Base-by-base conservation (phyloP, 2,888 invertebrate genomes). In the Pyrgus malvae region DNA sequence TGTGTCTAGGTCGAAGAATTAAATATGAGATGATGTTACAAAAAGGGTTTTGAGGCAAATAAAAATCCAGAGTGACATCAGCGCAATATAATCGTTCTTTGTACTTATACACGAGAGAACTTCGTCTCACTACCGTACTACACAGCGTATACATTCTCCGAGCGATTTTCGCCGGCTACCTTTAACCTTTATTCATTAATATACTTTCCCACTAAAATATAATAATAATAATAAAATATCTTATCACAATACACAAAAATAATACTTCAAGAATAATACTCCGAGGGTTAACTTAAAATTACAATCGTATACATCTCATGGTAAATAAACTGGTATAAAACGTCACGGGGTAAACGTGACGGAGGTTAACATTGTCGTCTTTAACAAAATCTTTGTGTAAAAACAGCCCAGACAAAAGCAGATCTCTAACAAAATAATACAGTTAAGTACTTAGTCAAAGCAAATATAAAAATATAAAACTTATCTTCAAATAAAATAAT, bases 221-320 rank as follows among this genome's bases (percentile, higher is more conserved):
- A 78, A 83, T 81, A 82, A 77, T 80, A n/a, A n/a, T n/a, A 78
- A 83, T 81, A 82, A 79, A 83, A 82, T 75, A 86, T 83, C 85
- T 83, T 84, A 86, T 86, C 85, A 87, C 86, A 85, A 78, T 82
- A 78, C 66, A 78, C 67, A 76, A 80, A 83, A 85, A 86, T 88
- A 88, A 89, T 87, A 88, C 87, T 87, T 87, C 75, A 72, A 79
- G 73, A 83, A 85, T 88, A 88, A 88, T 88, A 88, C 88, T 87
- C 75, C 69, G 69, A 71, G 78, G 81, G 78, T 86, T 80, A 84
- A 84, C 81, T 80, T 78, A 80, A 66, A 65, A 65, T 68, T 67
- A 64, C 61, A 75, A 73, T 87, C 84, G 83, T 87, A 87, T 86
- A 87, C 84, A 81, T 78, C 69, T 74, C 65, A 72, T 77, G 74